A percentile compares a stretch with the other conserved stretches of the same genome.
These are phyloP conservation scores for Limnephilus marmoratus DNA, from an alignment of 2,888 invertebrate genomes.

Conservation along the genomic window DNA sequence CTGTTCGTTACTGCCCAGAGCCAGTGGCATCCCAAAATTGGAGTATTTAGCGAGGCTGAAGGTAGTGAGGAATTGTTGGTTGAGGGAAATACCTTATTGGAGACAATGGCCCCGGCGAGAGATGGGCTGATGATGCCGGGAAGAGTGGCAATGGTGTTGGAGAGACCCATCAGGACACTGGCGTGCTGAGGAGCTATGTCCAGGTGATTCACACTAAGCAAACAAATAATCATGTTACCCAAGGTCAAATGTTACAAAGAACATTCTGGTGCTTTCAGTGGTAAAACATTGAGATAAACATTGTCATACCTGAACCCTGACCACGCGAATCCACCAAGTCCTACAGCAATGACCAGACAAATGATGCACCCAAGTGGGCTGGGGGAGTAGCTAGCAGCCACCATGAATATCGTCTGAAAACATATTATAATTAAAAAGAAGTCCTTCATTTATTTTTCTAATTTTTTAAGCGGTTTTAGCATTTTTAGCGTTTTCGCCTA, in stretches of 20 bases:
- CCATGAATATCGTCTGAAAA: conserved; percentile 91
- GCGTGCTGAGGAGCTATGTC: conserved; percentile 96
- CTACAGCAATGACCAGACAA: conserved; percentile 92
- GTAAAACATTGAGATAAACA: not conserved
- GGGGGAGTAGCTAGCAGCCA: conserved; percentile 86
- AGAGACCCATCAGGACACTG: conserved; percentile 93
- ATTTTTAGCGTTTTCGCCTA: too few relatives aligned
- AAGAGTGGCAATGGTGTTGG: conserved; percentile 93
- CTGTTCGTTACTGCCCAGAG: too few relatives aligned
- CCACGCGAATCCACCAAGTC: conserved; percentile 95
- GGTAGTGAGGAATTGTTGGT: too few relatives aligned
- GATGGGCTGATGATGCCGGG: conserved; percentile 95
- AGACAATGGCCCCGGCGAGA: conserved; percentile 87
- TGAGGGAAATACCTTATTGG: conserved; percentile 78
- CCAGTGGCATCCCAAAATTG: too few relatives aligned
- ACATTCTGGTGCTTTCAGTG: not conserved
- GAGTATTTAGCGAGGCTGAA: too few relatives aligned
- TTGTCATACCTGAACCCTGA: conserved; percentile 87
- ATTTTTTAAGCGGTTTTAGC: too few relatives aligned
- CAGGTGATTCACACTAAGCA: conserved; percentile 85
- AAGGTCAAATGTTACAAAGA: not conserved
- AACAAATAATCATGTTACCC: not conserved
- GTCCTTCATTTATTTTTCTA: not conserved
- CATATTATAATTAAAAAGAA: not conserved
- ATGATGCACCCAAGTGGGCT: conserved; percentile 84